Evolutionary conservation across 2,888 invertebrate genomes (phyloP).

Genomic region (Hemaris fuciformis): DNA sequence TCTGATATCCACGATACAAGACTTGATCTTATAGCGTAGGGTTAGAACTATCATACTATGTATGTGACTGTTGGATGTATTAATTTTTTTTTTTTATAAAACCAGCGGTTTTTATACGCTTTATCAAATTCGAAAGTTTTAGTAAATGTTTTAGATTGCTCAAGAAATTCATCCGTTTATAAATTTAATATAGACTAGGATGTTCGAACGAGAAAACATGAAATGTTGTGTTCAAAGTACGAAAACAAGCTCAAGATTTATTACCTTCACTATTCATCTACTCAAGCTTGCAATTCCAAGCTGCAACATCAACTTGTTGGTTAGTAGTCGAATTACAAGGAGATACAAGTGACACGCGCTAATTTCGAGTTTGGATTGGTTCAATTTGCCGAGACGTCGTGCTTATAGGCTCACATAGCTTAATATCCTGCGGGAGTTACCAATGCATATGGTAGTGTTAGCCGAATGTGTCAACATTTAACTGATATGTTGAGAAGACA

Average conservation of each 20-base stretch:
- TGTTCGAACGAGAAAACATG: neutral
- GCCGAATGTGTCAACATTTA: neutral
- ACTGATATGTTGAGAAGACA: neutral
- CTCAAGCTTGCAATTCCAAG: neutral
- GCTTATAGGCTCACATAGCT: slow-evolving; percentile 24
- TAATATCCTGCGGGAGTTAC: slow-evolving; percentile 27
- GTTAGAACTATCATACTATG: no score
- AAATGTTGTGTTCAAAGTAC: neutral
- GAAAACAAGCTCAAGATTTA: neutral
- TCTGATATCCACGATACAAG: no score
- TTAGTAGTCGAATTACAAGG: slow-evolving; percentile 15
- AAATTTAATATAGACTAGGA: neutral
- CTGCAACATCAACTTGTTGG: slow-evolving; percentile 18
- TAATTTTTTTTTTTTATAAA: no score
- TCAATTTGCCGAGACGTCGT: slow-evolving; percentile 36
- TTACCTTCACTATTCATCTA: neutral
- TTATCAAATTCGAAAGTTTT: no score
- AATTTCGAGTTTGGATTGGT: slow-evolving; percentile 44
- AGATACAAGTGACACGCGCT: slow-evolving; percentile 27
- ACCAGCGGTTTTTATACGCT: no score
- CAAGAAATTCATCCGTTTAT: no score
- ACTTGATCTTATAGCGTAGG: no score
- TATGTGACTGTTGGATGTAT: no score
- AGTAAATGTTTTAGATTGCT: no score
- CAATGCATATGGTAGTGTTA: slow-evolving; percentile 20